Base-by-base conservation (phyloP, 1,140 invertebrate genomes). In the Drosophila sulfurigaster region DNA sequence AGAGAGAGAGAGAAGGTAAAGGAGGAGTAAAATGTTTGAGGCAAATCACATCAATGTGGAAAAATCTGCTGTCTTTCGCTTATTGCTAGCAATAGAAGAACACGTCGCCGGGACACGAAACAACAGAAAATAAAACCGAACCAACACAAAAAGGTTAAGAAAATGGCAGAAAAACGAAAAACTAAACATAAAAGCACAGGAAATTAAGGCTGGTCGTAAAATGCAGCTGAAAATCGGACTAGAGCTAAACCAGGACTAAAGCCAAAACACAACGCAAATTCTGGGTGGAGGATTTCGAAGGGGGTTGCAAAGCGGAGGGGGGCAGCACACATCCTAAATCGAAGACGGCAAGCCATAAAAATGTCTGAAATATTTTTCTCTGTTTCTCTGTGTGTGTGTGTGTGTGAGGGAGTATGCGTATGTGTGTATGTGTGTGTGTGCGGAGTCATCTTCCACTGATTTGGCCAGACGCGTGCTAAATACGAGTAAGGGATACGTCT, bases 291-390 rank as follows among this genome's bases (percentile, higher is more conserved):
- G 60, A 60, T 30, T 45, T 38, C 32, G 32, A 58, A 45, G 43
- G 3, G 32, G 30, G 43, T 58, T 16, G 32, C 20, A 3, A 30
- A 46, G 38, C 56, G 20, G 20, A 3, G 3, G 20, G 20, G 20
- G 20, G 0, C 0, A 25, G 85, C 74, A 67, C 76, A 79, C 78
- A 79, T 79, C 57, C 65, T 79, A 89, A 91, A 92, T 92, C 91
- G 91, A 92, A 92, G 83, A 89, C 81, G 80, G 74, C 81, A 78
- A 91, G 79, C 83, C 87, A 92, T 92, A 92, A 92, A 92, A 92
- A 92, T 91, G 87, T 89, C 91, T 92, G 79, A 88, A 89, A 91
- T 91, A 91, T 78, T 83, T 81, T 51, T 76, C 35, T 45, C 20
- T 71, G 32, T 75, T 41, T 35, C 54, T 49, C 28, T 56, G 7